Evolutionary conservation across 2,888 invertebrate genomes (phyloP).

Genomic region (Mythimna lalbum): DNA sequence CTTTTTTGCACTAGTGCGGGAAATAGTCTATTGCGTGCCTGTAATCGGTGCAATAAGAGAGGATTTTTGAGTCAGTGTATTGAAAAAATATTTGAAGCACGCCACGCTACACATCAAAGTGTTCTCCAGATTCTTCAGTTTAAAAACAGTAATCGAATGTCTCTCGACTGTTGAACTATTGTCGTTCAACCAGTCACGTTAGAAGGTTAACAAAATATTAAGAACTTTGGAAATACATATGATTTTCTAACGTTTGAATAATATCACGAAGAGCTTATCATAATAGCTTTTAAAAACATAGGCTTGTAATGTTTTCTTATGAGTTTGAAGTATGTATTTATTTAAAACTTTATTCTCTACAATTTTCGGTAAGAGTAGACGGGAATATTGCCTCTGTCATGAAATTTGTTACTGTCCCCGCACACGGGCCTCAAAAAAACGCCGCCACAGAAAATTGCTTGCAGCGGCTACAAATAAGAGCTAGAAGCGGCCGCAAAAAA

Average conservation of each 20-base stretch:
- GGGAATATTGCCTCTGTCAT: not conserved
- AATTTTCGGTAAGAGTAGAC: not conserved
- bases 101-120: too few species aligned
- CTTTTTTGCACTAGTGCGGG: too few species aligned
- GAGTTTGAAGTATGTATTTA: constrained; percentile 5
- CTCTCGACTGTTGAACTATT: not conserved
- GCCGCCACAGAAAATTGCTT: too few species aligned
- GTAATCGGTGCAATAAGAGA: too few species aligned
- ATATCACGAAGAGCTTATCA: constrained; percentile 7
- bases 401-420: too few species aligned
- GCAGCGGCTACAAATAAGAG: too few species aligned
- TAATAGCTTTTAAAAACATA: constrained; percentile 2
- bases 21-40: too few species aligned
- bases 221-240: constrained; percentile 4
- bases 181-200: not conserved
- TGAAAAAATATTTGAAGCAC: too few species aligned
- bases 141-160: not conserved
- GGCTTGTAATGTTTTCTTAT: constrained; percentile 12
- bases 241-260: constrained; percentile 24
- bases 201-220: constrained; percentile 27
- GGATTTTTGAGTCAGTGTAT: too few species aligned
- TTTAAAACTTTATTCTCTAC: not conserved
- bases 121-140: not conserved
- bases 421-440: too few species aligned
- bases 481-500: too few species aligned